phyloP scores from a whole-genome alignment of 2,888 invertebrate species.

The Lochmaea crataegi region DNA sequence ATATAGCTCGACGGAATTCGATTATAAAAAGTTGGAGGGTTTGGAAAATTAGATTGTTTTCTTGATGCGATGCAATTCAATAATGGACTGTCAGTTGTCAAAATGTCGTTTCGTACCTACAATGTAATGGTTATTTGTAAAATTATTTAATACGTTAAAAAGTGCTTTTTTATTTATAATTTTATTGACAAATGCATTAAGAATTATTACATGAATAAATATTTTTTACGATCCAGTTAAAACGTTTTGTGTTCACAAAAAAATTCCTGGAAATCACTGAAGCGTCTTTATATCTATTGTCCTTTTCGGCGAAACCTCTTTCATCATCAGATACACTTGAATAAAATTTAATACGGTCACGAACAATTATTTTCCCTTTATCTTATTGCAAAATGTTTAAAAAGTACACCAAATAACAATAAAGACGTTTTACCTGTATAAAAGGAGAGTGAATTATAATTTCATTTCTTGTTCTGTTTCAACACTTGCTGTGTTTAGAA shows the following conservation, averaged over 20 bases:
- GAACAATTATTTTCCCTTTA: not conserved
- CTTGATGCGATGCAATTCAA: not conserved
- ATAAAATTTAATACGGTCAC: not conserved
- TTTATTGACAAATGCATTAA: no score
- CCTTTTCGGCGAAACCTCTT: not conserved
- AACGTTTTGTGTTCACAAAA: not conserved
- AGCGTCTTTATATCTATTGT: not conserved
- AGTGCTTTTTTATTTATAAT: no score
- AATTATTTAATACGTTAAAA: no score
- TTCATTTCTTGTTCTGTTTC: no score
- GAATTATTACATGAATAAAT: no score
- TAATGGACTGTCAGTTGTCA: not conserved
- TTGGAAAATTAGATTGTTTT: not conserved
- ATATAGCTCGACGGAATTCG: slow-evolving; percentile 7
- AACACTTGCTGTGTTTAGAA: no score
- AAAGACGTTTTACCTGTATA: no score
- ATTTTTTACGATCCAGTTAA: not conserved
- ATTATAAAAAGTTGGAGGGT: slow-evolving; percentile 7
- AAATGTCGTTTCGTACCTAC: no score
- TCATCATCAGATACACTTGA: not conserved
- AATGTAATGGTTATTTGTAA: no score
- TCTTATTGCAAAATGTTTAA: no score
- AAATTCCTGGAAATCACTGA: not conserved
- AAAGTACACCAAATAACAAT: no score
- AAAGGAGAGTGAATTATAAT: no score